Evolutionary conservation across 1,140 invertebrate species (phyloP).

Genomic region (Aphelenchoides besseyi): DNA sequence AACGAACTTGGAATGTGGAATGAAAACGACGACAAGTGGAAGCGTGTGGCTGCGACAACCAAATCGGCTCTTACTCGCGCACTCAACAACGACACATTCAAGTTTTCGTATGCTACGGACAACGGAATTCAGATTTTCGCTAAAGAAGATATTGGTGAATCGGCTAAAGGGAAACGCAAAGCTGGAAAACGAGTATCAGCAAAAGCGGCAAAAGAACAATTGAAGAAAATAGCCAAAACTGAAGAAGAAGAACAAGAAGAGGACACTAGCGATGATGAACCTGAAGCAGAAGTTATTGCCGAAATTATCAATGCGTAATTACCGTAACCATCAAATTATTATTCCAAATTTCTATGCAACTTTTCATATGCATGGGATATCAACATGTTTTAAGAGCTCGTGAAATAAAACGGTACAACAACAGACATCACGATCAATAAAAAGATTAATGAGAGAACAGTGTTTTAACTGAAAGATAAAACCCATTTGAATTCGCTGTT

Average conservation of each 20-base stretch:
- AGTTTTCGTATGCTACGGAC: slow-evolving; percentile 70
- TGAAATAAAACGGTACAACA: no score
- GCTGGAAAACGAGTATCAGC: slow-evolving; percentile 7
- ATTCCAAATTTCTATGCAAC: no score
- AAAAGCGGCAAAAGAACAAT: background rate
- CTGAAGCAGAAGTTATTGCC: background rate
- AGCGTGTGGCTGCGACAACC: slow-evolving; percentile 71
- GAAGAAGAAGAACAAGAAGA: background rate
- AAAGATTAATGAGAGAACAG: no score
- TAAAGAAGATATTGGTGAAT: no score
- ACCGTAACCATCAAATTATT: no score
- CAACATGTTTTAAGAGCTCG: no score
- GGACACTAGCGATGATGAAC: background rate
- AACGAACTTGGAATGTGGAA: slow-evolving; percentile 81
- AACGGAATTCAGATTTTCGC: slow-evolving; percentile 10
- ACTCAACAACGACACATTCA: slow-evolving; percentile 78
- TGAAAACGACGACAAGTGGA: slow-evolving; percentile 73
- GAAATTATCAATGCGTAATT: no score
- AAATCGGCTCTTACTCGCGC: slow-evolving; percentile 86
- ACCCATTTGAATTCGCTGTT: no score
- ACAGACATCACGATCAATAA: no score
- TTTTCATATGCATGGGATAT: no score
- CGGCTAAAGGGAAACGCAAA: background rate
- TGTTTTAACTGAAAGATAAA: no score
- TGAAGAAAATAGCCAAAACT: background rate